These are phyloP conservation scores for Characodon lateralis DNA, from an alignment of 2,797 vertebrate genomes.

Conservation along the genomic window DNA sequence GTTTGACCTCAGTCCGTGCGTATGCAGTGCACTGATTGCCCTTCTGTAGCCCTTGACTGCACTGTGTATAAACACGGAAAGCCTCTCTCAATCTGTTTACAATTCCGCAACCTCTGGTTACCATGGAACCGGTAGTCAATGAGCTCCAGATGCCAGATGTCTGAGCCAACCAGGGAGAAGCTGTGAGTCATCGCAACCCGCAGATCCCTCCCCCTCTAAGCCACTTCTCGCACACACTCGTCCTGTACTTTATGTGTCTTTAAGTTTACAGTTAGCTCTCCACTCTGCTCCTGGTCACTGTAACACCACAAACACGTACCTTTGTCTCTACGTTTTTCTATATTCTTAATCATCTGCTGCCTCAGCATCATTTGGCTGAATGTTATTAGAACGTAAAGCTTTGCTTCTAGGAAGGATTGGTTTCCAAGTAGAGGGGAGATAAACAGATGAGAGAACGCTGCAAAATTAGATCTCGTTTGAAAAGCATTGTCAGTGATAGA, in stretches of 20 bases:
- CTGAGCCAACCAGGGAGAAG: conserved; percentile 56
- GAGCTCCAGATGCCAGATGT: conserved; percentile 75
- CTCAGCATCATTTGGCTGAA: conserved; percentile 12
- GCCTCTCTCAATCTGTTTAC: conserved; percentile 65
- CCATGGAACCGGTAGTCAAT: conserved; percentile 62
- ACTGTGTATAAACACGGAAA: conserved; percentile 33
- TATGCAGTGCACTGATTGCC: conserved; percentile 14
- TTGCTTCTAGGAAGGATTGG: neutral
- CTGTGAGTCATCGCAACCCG: conserved; percentile 67
- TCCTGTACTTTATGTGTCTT: conserved; percentile 55
- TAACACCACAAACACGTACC: conserved; percentile 28
- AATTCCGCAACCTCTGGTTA: conserved; percentile 76
- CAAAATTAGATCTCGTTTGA: conserved; percentile 32
- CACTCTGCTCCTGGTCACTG: conserved; percentile 32
- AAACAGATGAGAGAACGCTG: conserved; percentile 21
- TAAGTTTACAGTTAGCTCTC: conserved; percentile 63
- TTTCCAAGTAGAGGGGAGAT: conserved; percentile 16
- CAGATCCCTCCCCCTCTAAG: conserved; percentile 65
- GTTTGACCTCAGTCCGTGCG: conserved; percentile 24
- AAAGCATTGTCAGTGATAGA: neutral
- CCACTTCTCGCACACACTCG: conserved; percentile 56
- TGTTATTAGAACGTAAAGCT: conserved; percentile 1
- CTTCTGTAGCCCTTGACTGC: conserved; percentile 14
- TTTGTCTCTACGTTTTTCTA: conserved; percentile 13
- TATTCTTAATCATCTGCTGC: neutral